Conservation (phyloP, 2,113 vertebrate species). For the Semnopithecus entellus region DNA sequence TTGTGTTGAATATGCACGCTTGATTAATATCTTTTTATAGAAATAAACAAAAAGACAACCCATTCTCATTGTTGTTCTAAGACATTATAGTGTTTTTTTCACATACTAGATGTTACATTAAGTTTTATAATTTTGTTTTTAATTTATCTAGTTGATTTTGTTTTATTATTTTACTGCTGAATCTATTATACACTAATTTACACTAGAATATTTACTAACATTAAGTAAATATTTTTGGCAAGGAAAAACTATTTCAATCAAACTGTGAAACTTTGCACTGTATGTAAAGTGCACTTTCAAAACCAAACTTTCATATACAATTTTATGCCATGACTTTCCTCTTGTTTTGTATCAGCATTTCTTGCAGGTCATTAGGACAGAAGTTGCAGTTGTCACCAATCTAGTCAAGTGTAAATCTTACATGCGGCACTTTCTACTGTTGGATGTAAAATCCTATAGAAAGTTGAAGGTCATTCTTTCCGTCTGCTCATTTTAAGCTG, state of each 20-base stretch:
- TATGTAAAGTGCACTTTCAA: constrained; percentile 9
- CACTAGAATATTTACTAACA: constrained; percentile 16
- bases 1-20: not conserved
- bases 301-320: not conserved
- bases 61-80: not conserved
- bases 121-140: constrained; percentile 41
- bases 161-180: constrained; percentile 7
- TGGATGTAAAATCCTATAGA: constrained; percentile 32
- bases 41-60: not conserved
- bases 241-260: not conserved
- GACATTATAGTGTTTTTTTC: not conserved
- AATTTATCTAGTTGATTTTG: not conserved
- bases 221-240: constrained; percentile 25
- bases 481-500: constrained; percentile 50
- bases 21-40: not conserved
- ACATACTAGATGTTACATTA: not conserved
- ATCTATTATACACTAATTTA: not conserved
- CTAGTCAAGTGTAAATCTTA: constrained; percentile 70
- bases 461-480: constrained; percentile 57
- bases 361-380: not conserved
- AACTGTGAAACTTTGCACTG: constrained; percentile 6
- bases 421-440: constrained; percentile 44
- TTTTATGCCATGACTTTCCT: not conserved
- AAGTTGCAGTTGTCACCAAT: constrained; percentile 29
- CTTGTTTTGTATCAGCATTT: constrained; percentile 1